Evolutionary conservation across 64 coral and sea anemone genomes (phyloP).

Genomic region (Stylophora pistillata): DNA sequence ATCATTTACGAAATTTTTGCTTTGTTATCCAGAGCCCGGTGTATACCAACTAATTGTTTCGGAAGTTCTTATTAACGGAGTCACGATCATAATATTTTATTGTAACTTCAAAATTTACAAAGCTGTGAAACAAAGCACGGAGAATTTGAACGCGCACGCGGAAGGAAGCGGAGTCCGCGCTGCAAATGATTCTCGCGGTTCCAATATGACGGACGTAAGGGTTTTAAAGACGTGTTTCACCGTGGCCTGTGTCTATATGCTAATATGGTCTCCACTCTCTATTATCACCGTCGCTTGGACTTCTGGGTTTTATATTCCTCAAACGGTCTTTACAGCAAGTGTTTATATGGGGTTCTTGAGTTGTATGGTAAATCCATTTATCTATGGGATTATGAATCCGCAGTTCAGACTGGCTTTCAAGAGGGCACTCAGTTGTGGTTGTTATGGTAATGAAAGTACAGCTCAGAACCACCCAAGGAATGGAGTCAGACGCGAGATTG

Average conservation of each 20-base stretch:
- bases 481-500: neutral
- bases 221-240: conserved; percentile 52
- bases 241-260: conserved; percentile 54
- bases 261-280: conserved; percentile 35
- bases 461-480: neutral
- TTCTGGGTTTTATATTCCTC: neutral
- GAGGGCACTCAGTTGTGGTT: conserved; percentile 1
- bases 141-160: conserved; percentile 14
- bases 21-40: conserved; percentile 33
- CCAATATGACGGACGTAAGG: conserved; percentile 15
- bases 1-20: conserved; percentile 7
- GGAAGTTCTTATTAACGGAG: conserved; percentile 1
- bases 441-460: neutral
- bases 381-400: conserved; percentile 60
- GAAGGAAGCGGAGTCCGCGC: neutral
- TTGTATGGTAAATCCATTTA: conserved; percentile 59
- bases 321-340: conserved; percentile 4
- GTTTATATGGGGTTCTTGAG: conserved; percentile 55
- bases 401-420: conserved; percentile 63
- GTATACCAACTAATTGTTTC: conserved; percentile 40
- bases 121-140: conserved; percentile 26
- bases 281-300: neutral
- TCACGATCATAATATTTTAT: conserved; percentile 50
- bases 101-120: conserved; percentile 53
- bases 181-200: neutral